Conservation (phyloP, 2,888 invertebrate species). For the Apamea anceps region DNA sequence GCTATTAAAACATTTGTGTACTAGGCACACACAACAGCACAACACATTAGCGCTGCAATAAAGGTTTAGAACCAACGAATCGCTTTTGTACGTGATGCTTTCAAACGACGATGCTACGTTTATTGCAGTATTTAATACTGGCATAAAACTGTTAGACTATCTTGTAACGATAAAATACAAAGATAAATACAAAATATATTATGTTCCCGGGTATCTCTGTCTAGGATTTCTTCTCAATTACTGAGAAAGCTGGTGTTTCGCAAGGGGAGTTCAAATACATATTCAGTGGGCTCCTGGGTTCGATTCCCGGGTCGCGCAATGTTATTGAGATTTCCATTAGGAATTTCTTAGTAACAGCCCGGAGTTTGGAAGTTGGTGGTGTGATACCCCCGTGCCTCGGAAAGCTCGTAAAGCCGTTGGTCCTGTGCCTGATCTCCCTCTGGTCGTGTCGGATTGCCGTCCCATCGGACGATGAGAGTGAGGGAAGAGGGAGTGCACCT, state of each 20-base stretch:
- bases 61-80: conserved; percentile 14
- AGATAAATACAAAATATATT: conserved; percentile 21
- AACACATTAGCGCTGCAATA: conserved; percentile 15
- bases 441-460: no score
- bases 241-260: neutral
- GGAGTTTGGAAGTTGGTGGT: no score
- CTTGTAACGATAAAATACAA: conserved; percentile 42
- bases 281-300: neutral
- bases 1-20: neutral
- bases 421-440: no score
- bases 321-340: no score
- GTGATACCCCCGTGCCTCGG: no score
- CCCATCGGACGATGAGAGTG: no score
- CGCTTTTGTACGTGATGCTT: conserved; percentile 46
- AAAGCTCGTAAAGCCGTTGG: no score
- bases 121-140: conserved; percentile 47
- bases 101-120: conserved; percentile 43
- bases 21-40: conserved; percentile 2
- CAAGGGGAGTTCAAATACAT: neutral
- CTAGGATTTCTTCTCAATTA: neutral
- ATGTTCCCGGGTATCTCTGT: neutral
- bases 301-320: no score
- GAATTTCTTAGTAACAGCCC: no score
- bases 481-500: no score
- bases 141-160: conserved; percentile 47